Evolutionary conservation across 1,140 invertebrate species (phyloP).

Genomic region (Lordiphosa stackelbergi): DNA sequence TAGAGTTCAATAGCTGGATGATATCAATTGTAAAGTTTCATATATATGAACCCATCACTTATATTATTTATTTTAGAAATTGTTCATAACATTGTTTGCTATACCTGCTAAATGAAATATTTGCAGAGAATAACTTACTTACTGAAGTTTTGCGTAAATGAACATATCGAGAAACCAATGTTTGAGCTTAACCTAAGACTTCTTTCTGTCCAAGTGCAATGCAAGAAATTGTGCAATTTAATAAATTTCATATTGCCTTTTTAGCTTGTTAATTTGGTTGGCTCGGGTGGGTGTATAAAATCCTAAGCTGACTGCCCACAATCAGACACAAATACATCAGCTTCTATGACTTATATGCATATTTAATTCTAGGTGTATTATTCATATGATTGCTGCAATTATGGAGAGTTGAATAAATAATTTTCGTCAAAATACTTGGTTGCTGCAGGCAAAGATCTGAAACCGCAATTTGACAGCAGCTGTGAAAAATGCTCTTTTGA

Average conservation of each 20-base stretch:
- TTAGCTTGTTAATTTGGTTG: slow-evolving; percentile 30
- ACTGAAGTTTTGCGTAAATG: too few relatives aligned
- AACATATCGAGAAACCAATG: neutral
- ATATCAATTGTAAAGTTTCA: too few relatives aligned
- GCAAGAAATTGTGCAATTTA: slow-evolving; percentile 43
- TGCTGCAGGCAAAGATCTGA: slow-evolving; percentile 15
- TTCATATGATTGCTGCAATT: slow-evolving; percentile 27
- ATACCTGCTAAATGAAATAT: too few relatives aligned
- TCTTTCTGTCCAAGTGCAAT: neutral
- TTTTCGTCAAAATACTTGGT: slow-evolving; percentile 34
- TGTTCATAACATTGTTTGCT: too few relatives aligned
- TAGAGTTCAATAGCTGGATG: too few relatives aligned
- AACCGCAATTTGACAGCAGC: slow-evolving; percentile 16
- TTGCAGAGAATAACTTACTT: too few relatives aligned
- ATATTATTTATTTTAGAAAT: too few relatives aligned
- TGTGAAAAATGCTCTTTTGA: too few relatives aligned
- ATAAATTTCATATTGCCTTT: slow-evolving; percentile 37
- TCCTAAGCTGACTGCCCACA: slow-evolving; percentile 31
- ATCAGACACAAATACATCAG: slow-evolving; percentile 11
- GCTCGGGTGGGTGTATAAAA: slow-evolving; percentile 30
- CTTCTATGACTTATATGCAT: neutral
- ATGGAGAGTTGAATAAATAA: slow-evolving; percentile 23
- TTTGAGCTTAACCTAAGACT: slow-evolving; percentile 13
- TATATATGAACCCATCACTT: too few relatives aligned
- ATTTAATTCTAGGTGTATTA: slow-evolving; percentile 13